Conservation (phyloP, 2,888 invertebrate genomes). For the Deroplatys truncata region DNA sequence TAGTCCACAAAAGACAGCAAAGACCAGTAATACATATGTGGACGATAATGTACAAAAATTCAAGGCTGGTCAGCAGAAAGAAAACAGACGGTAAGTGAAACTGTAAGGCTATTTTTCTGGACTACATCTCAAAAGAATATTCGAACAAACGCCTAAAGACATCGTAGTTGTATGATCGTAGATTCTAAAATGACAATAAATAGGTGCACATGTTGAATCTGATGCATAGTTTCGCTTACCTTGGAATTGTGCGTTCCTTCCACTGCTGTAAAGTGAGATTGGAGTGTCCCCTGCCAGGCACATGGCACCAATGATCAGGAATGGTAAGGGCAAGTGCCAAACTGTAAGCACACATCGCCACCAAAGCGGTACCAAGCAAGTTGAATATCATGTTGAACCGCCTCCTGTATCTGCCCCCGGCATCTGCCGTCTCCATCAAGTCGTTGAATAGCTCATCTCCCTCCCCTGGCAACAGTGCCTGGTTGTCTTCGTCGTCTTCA, state of each 20-base stretch:
- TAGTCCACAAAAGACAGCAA: too few relatives aligned
- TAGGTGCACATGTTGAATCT: too few relatives aligned
- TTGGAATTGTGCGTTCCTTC: conserved; percentile 51
- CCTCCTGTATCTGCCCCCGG: conserved; percentile 45
- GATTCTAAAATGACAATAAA: too few relatives aligned
- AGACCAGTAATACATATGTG: too few relatives aligned
- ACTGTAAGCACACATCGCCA: conserved; percentile 52
- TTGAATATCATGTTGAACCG: conserved; percentile 49
- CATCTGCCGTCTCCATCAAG: not conserved
- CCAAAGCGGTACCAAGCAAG: conserved; percentile 45
- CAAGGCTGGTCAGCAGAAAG: too few relatives aligned
- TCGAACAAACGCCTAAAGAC: too few relatives aligned
- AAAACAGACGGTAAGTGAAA: too few relatives aligned
- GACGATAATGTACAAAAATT: too few relatives aligned
- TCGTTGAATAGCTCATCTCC: not conserved
- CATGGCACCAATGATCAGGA: conserved; percentile 56
- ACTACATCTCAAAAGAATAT: too few relatives aligned
- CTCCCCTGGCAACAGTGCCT: not conserved
- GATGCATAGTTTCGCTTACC: conserved; percentile 37
- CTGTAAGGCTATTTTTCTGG: too few relatives aligned
- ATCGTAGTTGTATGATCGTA: too few relatives aligned
- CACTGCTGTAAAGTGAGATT: conserved; percentile 50
- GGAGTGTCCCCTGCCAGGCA: conserved; percentile 49
- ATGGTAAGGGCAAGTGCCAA: conserved; percentile 51
- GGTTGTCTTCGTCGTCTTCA: not conserved